Conservation (phyloP, 1,140 invertebrate species). For the Caenorhabditis latens region DNA sequence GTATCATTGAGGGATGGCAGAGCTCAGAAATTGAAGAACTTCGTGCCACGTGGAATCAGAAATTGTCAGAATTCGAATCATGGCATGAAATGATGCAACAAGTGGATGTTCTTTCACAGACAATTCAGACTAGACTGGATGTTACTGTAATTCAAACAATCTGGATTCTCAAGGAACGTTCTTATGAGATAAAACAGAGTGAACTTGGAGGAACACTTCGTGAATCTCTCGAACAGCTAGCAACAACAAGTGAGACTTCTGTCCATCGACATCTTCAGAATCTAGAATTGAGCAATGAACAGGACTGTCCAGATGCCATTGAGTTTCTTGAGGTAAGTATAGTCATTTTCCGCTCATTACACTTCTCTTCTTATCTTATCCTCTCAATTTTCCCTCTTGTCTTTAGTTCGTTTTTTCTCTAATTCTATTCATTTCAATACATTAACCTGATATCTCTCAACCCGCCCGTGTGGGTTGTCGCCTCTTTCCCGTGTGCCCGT, state of each 20-base stretch:
- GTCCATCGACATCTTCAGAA: constrained; percentile 19
- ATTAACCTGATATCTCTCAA: constrained; percentile 32
- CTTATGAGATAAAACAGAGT: constrained; percentile 31
- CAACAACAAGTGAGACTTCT: constrained; percentile 42
- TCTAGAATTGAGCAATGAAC: constrained; percentile 30
- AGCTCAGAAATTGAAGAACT: constrained; percentile 51
- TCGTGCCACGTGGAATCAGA: constrained; percentile 44
- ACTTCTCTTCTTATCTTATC: constrained; percentile 33
- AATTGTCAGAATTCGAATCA: constrained; percentile 43
- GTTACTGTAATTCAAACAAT: constrained; percentile 34
- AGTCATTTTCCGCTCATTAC: constrained; percentile 55
- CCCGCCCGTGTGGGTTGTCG: constrained; percentile 50
- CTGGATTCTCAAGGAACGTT: constrained; percentile 30
- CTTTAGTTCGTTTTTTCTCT: constrained; percentile 4
- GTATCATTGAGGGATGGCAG: constrained; percentile 57
- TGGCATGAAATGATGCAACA: constrained; percentile 55
- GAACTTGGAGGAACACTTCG: constrained; percentile 32
- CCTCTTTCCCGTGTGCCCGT: constrained; percentile 14
- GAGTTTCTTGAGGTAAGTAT: constrained; percentile 40
- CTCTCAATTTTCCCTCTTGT: background rate
- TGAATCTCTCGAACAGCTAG: constrained; percentile 38
- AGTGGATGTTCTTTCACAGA: constrained; percentile 28
- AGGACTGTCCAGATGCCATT: constrained; percentile 49
- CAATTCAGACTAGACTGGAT: constrained; percentile 41
- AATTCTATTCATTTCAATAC: constrained; percentile 3